phyloP scores from a whole-genome alignment of 2,797 vertebrate genomes.

The Acanthornis magna region DNA sequence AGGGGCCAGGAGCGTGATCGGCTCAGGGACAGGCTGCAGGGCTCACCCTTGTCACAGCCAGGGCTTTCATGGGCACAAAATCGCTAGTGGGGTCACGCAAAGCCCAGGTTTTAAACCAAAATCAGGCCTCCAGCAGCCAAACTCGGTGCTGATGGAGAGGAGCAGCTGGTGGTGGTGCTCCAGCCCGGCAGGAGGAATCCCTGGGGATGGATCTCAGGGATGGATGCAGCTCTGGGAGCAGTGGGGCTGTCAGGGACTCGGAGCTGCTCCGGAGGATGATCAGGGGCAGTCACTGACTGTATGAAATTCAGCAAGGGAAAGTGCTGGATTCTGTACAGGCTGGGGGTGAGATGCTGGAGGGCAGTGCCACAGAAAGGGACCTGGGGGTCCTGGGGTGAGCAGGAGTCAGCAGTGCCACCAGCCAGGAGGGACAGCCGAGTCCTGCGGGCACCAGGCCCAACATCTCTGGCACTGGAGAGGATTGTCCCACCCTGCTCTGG shows the following conservation, averaged over 20 bases:
- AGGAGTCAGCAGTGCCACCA: background rate
- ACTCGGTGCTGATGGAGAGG: background rate
- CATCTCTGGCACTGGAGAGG: background rate
- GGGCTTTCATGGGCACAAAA: background rate
- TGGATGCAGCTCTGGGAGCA: background rate
- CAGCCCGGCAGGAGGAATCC: background rate
- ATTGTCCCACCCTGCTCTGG: background rate
- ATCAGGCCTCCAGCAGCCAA: background rate
- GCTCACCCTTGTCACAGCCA: background rate
- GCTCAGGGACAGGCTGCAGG: background rate
- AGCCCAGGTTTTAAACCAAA: background rate
- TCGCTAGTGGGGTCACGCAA: background rate
- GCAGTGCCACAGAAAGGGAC: background rate
- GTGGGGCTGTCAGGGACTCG: too few relatives aligned
- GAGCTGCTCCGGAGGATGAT: background rate
- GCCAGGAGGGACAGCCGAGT: background rate
- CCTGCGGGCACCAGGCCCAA: background rate
- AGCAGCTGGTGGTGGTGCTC: background rate
- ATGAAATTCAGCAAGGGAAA: background rate
- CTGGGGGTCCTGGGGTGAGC: background rate
- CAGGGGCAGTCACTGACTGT: rapidly evolving
- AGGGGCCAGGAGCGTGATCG: background rate
- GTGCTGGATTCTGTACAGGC: background rate
- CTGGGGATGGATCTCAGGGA: background rate
- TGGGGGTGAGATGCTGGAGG: background rate